Base-by-base conservation (phyloP, 2,888 invertebrate genomes). In the Meganola albula region DNA sequence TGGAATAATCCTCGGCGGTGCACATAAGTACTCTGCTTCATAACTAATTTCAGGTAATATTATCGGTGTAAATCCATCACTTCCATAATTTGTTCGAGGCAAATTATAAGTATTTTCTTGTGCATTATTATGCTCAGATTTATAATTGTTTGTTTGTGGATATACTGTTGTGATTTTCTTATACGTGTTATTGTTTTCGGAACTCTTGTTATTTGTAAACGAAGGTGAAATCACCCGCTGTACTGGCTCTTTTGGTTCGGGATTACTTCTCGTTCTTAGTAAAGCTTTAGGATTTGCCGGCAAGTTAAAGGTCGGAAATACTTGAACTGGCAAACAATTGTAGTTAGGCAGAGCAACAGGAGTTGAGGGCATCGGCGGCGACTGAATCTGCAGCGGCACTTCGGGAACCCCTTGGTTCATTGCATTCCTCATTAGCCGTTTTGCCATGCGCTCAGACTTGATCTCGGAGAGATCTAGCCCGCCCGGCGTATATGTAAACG, bases 401-500 rank as follows among this genome's bases (percentile, higher is more conserved):
- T 91, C 91, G 18, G 90, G 89, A 23, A 93, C 92, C 8, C 95
- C 95, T 63, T 92, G 93, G 46, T 77, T 79, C 86, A 87, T 85
- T 6, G 87, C 87, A 55, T 87, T 87, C 42, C 77, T 70, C 84
- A 87, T 84, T 32, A 90, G 63, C 26, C 96, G 87, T 60, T 93
- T 88, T 11, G 93, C 94, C 95, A 97, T 96, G 44, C 95, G 90
- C 43, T 96, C 96, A 28, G 96, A 96, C 58, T 93, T 91, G 48
- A 97, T 96, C 84, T 97, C 94, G 8, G 95, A 95, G 25, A 97
- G 88, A 77, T 97, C 94, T 37, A 97, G 88, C 56, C 97, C 97
- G 7, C 97, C 96, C 1, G 97, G 97, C 13, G 96, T 95, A 73
- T 97, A 97, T 12, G 97, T 97, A 73, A 97, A 97, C 18, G 97